phyloP scores from a whole-genome alignment of 2,888 invertebrate species.

The Adela reaumurella region DNA sequence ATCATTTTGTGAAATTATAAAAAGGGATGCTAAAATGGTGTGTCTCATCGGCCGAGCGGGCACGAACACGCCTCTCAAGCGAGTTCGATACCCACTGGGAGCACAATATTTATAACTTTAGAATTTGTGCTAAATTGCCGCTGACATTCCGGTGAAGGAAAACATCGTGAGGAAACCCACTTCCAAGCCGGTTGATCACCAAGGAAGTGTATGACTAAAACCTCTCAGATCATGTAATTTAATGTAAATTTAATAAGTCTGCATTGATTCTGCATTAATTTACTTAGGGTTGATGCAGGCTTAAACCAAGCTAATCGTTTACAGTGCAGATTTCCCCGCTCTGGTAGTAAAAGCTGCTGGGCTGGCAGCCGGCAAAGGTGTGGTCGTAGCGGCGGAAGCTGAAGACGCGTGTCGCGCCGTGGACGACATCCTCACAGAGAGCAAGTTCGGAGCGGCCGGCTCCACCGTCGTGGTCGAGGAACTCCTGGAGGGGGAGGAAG shows the following conservation, averaged over 20 bases:
- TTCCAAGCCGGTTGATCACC: no score
- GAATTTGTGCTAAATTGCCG: no score
- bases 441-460: slow-evolving; percentile 81
- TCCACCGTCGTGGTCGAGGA: slow-evolving; percentile 88
- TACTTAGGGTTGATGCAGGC: slow-evolving; percentile 3
- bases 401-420: slow-evolving; percentile 84
- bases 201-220: no score
- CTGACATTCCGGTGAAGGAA: no score
- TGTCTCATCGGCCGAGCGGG: no score
- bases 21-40: slow-evolving; percentile 6
- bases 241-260: not conserved
- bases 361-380: slow-evolving; percentile 96
- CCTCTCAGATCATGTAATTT: no score
- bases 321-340: slow-evolving; percentile 72
- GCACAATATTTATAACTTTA: no score
- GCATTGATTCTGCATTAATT: slow-evolving; percentile 2
- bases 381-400: slow-evolving; percentile 75
- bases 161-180: no score
- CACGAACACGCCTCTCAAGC: no score
- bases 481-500: slow-evolving; percentile 85
- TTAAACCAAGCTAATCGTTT: no score
- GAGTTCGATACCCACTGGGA: no score
- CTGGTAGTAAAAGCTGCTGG: slow-evolving; percentile 95
- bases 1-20: not conserved
- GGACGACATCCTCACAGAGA: slow-evolving; percentile 73